A percentile compares a stretch with the other conserved stretches of the same genome.
These are phyloP conservation scores for Melanerpes formicivorus DNA, from an alignment of 2,113 vertebrate genomes.

Conservation along the genomic window DNA sequence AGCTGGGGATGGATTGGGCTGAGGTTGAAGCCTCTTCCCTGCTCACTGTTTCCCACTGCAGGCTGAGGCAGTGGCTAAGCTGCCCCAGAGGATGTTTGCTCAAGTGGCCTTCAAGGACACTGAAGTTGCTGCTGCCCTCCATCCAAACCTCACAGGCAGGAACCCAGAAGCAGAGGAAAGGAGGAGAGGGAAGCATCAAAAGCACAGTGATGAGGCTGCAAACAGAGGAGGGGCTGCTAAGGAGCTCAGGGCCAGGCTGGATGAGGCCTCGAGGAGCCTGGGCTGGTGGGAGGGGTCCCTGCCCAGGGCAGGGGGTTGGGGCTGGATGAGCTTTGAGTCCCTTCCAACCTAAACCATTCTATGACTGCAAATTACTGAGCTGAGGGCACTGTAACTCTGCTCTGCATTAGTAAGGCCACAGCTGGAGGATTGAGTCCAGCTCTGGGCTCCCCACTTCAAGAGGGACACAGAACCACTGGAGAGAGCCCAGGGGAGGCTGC, in stretches of 20 bases:
- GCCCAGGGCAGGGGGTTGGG: no score
- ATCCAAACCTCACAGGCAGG: background rate
- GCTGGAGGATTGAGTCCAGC: no score
- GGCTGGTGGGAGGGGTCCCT: no score
- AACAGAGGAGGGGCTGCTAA: background rate
- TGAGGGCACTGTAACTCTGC: background rate
- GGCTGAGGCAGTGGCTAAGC: background rate
- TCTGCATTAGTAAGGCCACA: no score
- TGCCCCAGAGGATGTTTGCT: background rate
- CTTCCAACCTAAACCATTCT: no score
- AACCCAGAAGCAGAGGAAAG: no score
- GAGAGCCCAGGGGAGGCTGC: no score
- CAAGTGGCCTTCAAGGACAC: background rate
- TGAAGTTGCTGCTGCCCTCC: background rate
- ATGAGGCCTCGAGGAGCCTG: no score
- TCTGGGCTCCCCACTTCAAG: no score
- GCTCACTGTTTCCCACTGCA: background rate
- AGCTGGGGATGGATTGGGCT: no score
- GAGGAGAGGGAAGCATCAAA: background rate
- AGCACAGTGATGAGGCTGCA: background rate
- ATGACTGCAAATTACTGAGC: background rate
- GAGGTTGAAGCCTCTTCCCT: background rate
- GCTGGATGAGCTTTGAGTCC: no score
- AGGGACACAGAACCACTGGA: no score
- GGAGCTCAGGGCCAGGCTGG: background rate